A percentile compares a stretch with the other conserved stretches of the same genome.
Conservation (phyloP, 2,113 vertebrate species). For the Oncorhynchus nerka region DNA sequence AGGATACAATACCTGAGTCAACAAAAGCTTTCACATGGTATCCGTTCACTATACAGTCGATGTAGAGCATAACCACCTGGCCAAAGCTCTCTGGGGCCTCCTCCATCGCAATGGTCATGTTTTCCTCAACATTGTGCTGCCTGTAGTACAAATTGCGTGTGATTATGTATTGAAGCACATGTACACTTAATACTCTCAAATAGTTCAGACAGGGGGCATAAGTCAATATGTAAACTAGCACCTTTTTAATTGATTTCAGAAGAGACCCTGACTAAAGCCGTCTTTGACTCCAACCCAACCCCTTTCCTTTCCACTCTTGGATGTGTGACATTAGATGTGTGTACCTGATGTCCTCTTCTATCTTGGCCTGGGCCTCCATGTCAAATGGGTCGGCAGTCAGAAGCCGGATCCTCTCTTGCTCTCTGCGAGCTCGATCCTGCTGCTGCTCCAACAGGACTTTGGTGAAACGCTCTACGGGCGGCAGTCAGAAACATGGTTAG, state of each 20-base stretch:
- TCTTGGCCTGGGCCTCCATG: constrained; percentile 98
- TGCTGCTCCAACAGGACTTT: constrained; percentile 94
- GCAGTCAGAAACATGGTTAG: neutral
- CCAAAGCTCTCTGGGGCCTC: constrained; percentile 98
- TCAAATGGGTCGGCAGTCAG: constrained; percentile 96
- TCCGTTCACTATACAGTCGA: constrained; percentile 98
- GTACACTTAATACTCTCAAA: neutral
- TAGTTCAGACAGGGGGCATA: neutral
- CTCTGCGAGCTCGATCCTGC: constrained; percentile 89
- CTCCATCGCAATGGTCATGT: constrained; percentile 99
- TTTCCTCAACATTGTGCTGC: constrained; percentile 98
- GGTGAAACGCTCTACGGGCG: constrained; percentile 86
- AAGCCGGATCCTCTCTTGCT: constrained; percentile 94
- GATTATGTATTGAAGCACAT: too few relatives aligned
- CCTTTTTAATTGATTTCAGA: neutral
- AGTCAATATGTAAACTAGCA: neutral
- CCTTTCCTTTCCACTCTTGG: neutral
- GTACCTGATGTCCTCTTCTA: constrained; percentile 98
- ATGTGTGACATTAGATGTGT: neutral
- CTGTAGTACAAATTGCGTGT: constrained; percentile 63
- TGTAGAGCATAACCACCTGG: constrained; percentile 99
- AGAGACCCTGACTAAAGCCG: neutral
- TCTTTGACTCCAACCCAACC: neutral
- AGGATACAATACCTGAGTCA: constrained; percentile 84
- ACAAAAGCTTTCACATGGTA: constrained; percentile 98